Evolutionary conservation across 2,888 invertebrate genomes (phyloP), one percentile per base, ranked within the genome.

Genomic region (Polyommatus icarus): DNA sequence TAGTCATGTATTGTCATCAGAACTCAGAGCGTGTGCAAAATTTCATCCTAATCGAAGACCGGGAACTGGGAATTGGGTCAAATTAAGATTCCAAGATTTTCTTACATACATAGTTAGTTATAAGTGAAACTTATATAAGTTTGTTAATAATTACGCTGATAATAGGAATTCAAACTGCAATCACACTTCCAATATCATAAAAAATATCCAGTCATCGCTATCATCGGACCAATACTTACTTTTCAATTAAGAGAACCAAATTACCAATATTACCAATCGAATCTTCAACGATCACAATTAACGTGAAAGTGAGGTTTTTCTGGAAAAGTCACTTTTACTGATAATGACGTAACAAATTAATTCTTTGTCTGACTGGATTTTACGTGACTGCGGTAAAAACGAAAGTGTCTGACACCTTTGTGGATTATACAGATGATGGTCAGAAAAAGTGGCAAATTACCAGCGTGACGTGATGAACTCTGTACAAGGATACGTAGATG

Each of bases 311-410:
- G 24, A 61, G 12, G 46, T 73, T 50, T 73, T 46, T 50, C 50
- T 20, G 73, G 24, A 73, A 46, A 50, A 71, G 24, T 24, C 61
- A 71, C 71, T 71, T 71, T 71, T 71, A 71, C 71, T 36, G 61
- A 24, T 61, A 24, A 61, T 61, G 61, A 61, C 61, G 61, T 61
- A 20, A 61, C 8, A 59, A 59, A 59, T 61, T 61, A 24, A 61
- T 24, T 61, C 24, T 61, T 61, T 61, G 24, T 61, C 61, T 61
- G 61, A 61, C 61, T 61, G 61, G 24, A 61, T 12, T 61, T 61
- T 61, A 61, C 61, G 61, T 61, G 61, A 61, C 24, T 61, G 61
- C 61, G 61, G 61, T 24, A 24, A 61, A 61, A 61, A 24, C 61
- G 61, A 61, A 61, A 61, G 61, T 61, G 61, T 46, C 10, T 46